A percentile compares a stretch with the other conserved stretches of the same genome.
These are phyloP conservation scores for Notolabrus celidotus DNA, from an alignment of 2,797 vertebrate species.

Conservation along the genomic window DNA sequence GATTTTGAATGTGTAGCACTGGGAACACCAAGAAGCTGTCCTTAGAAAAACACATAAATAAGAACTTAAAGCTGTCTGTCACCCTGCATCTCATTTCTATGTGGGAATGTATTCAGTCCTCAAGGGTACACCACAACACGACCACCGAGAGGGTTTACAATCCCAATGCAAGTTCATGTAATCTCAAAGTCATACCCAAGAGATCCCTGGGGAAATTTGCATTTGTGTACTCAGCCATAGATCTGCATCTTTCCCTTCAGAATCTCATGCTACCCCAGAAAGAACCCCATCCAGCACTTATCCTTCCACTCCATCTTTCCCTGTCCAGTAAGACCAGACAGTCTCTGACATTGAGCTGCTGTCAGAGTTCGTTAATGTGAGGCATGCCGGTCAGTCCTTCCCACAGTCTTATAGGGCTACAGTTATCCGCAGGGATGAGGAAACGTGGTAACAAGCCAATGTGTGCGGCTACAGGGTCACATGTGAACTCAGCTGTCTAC, in stretches of 20 bases:
- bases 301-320: slow-evolving; percentile 51
- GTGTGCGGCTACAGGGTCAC: slow-evolving; percentile 48
- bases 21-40: slow-evolving; percentile 36
- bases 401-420: slow-evolving; percentile 63
- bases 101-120: slow-evolving; percentile 60
- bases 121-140: slow-evolving; percentile 54
- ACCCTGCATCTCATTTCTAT: slow-evolving; percentile 49
- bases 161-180: slow-evolving; percentile 47
- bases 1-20: slow-evolving; percentile 30
- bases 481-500: slow-evolving; percentile 39
- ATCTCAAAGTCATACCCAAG: slow-evolving; percentile 46
- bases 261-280: slow-evolving; percentile 54
- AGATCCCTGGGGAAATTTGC: slow-evolving; percentile 56
- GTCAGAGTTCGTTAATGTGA: slow-evolving; percentile 73
- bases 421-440: slow-evolving; percentile 54
- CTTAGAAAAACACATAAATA: slow-evolving; percentile 56
- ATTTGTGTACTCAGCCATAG: slow-evolving; percentile 65
- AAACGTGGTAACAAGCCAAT: slow-evolving; percentile 36
- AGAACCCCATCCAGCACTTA: slow-evolving; percentile 61
- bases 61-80: slow-evolving; percentile 46
- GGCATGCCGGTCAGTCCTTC: slow-evolving; percentile 68
- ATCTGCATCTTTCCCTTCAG: slow-evolving; percentile 59
- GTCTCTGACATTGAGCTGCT: slow-evolving; percentile 47
- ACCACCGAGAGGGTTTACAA: slow-evolving; percentile 53
- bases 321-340: slow-evolving; percentile 62